These are phyloP conservation scores for Lagria hirta DNA, from an alignment of 2,888 invertebrate genomes.

Conservation along the genomic window DNA sequence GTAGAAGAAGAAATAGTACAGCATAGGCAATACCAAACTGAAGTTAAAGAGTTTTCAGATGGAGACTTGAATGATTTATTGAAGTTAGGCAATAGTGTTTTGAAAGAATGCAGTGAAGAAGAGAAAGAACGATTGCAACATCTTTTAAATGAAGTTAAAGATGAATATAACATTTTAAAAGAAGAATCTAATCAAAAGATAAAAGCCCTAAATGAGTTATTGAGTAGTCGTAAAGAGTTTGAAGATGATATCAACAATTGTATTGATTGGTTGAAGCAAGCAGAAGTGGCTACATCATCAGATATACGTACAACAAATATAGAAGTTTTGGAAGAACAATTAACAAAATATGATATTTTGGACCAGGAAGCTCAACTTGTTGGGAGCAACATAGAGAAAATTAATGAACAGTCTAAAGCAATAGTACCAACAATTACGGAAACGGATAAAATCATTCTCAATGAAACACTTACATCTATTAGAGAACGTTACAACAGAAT, in stretches of 20 bases:
- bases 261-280: conserved; percentile 87
- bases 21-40: conserved; percentile 73
- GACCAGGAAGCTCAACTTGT: conserved; percentile 73
- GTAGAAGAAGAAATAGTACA: conserved; percentile 81
- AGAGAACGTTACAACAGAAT: conserved; percentile 78
- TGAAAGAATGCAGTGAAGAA: conserved; percentile 78
- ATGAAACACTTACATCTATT: conserved; percentile 76
- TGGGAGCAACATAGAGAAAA: conserved; percentile 70
- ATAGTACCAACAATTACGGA: conserved; percentile 80
- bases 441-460: conserved; percentile 80
- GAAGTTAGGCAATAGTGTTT: conserved; percentile 73
- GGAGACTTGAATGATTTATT: conserved; percentile 73
- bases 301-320: conserved; percentile 79
- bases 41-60: conserved; percentile 76
- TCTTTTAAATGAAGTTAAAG: conserved; percentile 67
- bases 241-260: conserved; percentile 80
- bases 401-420: conserved; percentile 77
- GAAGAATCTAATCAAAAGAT: conserved; percentile 73
- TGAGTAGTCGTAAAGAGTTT: conserved; percentile 77
- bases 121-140: conserved; percentile 67
- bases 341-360: conserved; percentile 81
- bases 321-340: conserved; percentile 82
- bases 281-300: conserved; percentile 81
- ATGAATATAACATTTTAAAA: conserved; percentile 71
- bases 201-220: conserved; percentile 68